Base-by-base conservation (phyloP, 2,113 vertebrate species). In the Thryonomys swinderianus region DNA sequence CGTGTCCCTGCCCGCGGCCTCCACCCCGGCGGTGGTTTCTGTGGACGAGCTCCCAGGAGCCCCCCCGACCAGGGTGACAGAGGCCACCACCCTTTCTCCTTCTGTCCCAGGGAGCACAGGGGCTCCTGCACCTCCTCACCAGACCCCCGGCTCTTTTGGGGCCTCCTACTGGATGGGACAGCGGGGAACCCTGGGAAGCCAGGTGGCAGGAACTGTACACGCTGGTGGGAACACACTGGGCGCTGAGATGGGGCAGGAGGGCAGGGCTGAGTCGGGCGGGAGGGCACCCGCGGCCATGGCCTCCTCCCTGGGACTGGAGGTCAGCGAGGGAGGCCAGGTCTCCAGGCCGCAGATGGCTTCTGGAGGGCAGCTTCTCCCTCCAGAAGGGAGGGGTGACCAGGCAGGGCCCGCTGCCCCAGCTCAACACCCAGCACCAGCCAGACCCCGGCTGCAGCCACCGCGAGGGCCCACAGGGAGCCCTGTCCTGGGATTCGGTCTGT, bases 101-200 rank as follows among this genome's bases (percentile, higher is more conserved):
- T 95, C 64, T 93, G 73, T 23, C 64, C 91, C 94, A 37, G 59
- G 99, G 96, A 99, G 99, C 98, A 73, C 66, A 13, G 11, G 12
- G 4, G 9, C 9, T 23, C 30, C 30, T 25, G 62, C 84, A 12
- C 27, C 62, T 25, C 48, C 14, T 51, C 0, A 16, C 55, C 87
- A 25, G 3, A 4, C 7, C 5, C 5, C 10, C 23, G 21, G 30
- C 45, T 45, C 53, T n/a, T n/a, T 66, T 0, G 34, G 32, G 10
- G 11, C 61, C 34, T 83, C 9, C 27, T 48, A 8, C 85, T 66
- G 12, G 8, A 4, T 2, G 3, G 90, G 34, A 61, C 45, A 74
- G 27, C 34, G 8, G 7, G 17, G 7, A 34, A n/a, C 55, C 32
- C 71, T 32, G 14, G 57, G 69, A 37, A 16, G 13, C 23, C 53